phyloP scores from a whole-genome alignment of 1,140 invertebrate genomes.

The Aphaenogaster ashmeadi region DNA sequence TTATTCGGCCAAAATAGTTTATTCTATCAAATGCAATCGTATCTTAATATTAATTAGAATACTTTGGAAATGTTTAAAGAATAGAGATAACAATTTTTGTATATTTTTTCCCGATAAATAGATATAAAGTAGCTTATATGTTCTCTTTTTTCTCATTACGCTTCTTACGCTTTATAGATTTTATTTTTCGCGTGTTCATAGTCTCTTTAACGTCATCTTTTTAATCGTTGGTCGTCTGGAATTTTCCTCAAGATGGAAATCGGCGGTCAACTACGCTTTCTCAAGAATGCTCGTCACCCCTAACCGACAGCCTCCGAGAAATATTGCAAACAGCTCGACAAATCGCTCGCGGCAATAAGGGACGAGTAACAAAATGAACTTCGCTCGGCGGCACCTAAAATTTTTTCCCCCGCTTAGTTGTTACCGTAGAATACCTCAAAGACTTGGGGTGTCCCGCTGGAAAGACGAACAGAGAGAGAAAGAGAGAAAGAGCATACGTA shows the following conservation, averaged over 20 bases:
- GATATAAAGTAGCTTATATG: background rate
- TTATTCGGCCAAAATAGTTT: constrained; percentile 1
- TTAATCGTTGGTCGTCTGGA: constrained; percentile 9
- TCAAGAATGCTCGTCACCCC: constrained; percentile 24
- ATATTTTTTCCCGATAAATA: background rate
- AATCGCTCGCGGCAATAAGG: constrained; percentile 56
- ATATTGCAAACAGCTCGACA: constrained; percentile 42
- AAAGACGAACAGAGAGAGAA: constrained; percentile 55
- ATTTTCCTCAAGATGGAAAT: constrained; percentile 40
- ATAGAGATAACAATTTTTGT: background rate
- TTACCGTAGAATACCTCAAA: constrained; percentile 59
- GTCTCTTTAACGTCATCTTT: constrained; percentile 17
- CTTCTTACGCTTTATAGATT: background rate
- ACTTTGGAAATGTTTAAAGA: background rate
- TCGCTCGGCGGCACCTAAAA: constrained; percentile 50
- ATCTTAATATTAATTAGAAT: background rate
- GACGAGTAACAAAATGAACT: constrained; percentile 54
- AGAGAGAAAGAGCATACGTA: background rate
- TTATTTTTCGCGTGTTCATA: background rate
- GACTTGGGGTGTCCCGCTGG: constrained; percentile 36
- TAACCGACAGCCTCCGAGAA: constrained; percentile 39
- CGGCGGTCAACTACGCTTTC: constrained; percentile 34
- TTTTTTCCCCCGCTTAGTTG: constrained; percentile 50
- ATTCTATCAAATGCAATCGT: background rate
- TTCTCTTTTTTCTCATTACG: background rate